Percentiles rank a stretch among this genome's conserved stretches.
These are phyloP conservation scores for Sebastes diaconus DNA, from an alignment of 2,797 vertebrate genomes.

Conservation along the genomic window DNA sequence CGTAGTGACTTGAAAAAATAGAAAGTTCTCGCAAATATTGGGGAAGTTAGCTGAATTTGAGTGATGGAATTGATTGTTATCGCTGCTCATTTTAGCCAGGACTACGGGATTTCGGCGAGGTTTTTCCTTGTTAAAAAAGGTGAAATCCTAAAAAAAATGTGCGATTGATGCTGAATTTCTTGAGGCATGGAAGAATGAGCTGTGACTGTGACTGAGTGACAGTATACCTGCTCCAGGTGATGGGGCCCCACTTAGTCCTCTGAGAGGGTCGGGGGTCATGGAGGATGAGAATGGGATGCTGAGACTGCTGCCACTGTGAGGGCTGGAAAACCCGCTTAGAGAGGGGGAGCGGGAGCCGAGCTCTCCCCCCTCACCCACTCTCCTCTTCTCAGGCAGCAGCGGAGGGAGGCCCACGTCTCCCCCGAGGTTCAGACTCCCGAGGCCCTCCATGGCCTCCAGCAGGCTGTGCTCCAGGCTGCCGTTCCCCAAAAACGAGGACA, in stretches of 20 bases:
- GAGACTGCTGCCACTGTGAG: constrained; percentile 88
- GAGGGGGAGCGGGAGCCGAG: constrained; percentile 83
- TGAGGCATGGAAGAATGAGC: background rate
- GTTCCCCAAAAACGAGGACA: constrained; percentile 67
- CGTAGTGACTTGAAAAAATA: no score
- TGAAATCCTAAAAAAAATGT: background rate
- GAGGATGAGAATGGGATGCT: constrained; percentile 88
- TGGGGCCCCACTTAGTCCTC: constrained; percentile 72
- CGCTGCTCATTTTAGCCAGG: background rate
- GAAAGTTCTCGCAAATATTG: no score
- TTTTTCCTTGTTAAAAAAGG: background rate
- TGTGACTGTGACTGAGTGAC: background rate
- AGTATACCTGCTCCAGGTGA: constrained; percentile 82
- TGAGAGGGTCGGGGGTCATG: constrained; percentile 62
- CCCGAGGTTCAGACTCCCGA: constrained; percentile 62
- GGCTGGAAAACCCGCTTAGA: constrained; percentile 89
- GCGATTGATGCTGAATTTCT: no score
- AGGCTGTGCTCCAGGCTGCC: constrained; percentile 83
- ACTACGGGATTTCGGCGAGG: background rate
- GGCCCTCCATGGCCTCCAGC: constrained; percentile 78
- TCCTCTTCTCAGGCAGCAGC: constrained; percentile 91
- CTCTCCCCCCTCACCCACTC: constrained; percentile 83
- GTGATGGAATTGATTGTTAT: no score
- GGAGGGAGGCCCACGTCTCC: constrained; percentile 80
- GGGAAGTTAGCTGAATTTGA: background rate